Percentiles rank a stretch among this genome's conserved stretches.
These are phyloP conservation scores for Desmophyllum pertusum DNA, from an alignment of 92 coral and sea anemone species.

Conservation along the genomic window DNA sequence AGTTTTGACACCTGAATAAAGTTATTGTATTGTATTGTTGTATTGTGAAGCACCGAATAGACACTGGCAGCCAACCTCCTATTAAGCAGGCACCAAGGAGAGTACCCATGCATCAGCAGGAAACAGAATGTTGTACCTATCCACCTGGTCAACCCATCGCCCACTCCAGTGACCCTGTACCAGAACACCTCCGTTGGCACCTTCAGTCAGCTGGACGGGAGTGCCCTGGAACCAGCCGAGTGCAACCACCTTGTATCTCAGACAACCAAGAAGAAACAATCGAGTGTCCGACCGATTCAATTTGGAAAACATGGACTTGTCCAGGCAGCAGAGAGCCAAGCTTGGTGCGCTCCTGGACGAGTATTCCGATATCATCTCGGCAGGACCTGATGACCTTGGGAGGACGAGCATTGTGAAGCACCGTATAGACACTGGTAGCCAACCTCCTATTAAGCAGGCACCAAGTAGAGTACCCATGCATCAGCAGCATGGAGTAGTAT, in stretches of 20 bases:
- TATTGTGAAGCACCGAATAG: slow-evolving; percentile 26
- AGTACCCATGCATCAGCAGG: slow-evolving; percentile 24
- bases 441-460: slow-evolving; percentile 32
- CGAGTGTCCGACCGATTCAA: slow-evolving; percentile 24
- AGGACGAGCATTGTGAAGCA: slow-evolving; percentile 25
- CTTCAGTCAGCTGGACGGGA: background rate
- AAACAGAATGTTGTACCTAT: slow-evolving; percentile 44
- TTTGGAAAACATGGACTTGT: slow-evolving; percentile 5
- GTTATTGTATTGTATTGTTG: too few species aligned
- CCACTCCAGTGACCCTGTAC: slow-evolving; percentile 59
- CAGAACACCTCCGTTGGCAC: slow-evolving; percentile 34
- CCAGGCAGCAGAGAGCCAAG: background rate
- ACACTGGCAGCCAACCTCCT: slow-evolving; percentile 19
- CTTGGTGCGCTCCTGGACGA: slow-evolving; percentile 10
- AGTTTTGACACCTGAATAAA: too few species aligned
- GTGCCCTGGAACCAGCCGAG: background rate
- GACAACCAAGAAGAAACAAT: background rate
- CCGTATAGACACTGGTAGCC: slow-evolving; percentile 26
- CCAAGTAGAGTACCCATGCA: slow-evolving; percentile 25
- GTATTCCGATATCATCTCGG: slow-evolving; percentile 33
- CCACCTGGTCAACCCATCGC: slow-evolving; percentile 47
- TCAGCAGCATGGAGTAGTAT: slow-evolving; percentile 31
- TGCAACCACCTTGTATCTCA: background rate
- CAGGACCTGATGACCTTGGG: slow-evolving; percentile 34
- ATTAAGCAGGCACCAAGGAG: slow-evolving; percentile 30